Evolutionary conservation across 2,113 vertebrate species (phyloP).

Genomic region (Varanus salvator): DNA sequence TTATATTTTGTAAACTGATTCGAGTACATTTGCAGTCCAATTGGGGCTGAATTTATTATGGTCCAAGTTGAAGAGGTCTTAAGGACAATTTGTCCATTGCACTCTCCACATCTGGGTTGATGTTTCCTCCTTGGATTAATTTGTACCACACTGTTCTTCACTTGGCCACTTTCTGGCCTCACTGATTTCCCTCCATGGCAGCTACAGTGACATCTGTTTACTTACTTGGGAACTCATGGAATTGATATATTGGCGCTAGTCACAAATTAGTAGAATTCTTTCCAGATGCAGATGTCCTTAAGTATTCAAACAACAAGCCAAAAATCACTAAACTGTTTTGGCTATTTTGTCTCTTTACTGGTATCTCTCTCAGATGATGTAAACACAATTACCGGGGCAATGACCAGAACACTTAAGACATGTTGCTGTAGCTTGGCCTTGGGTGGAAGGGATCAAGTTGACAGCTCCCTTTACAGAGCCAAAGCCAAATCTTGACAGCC

Average conservation of each 20-base stretch:
- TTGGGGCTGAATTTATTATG: constrained; percentile 53
- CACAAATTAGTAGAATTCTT: constrained; percentile 81
- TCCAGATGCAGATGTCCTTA: constrained; percentile 77
- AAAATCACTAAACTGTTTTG: constrained; percentile 64
- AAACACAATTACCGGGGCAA: constrained; percentile 67
- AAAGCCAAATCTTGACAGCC: constrained; percentile 47
- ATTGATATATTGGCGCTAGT: constrained; percentile 78
- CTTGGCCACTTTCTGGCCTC: constrained; percentile 75
- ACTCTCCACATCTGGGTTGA: constrained; percentile 78
- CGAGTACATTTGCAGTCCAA: constrained; percentile 64
- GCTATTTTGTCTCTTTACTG: constrained; percentile 60
- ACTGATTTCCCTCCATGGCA: constrained; percentile 73
- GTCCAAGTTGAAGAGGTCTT: constrained; percentile 64
- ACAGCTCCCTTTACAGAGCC: constrained; percentile 30
- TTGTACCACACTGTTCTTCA: constrained; percentile 74
- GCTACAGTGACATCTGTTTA: constrained; percentile 76
- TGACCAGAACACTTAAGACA: constrained; percentile 54
- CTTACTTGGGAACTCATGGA: constrained; percentile 74
- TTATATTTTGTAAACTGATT: constrained; percentile 61
- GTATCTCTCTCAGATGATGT: constrained; percentile 66
- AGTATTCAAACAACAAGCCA: constrained; percentile 77
- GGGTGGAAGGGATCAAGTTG: constrained; percentile 29
- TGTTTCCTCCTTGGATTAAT: constrained; percentile 76
- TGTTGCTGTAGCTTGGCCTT: constrained; percentile 33
- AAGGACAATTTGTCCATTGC: constrained; percentile 80